Evolutionary conservation across 2,888 invertebrate species (phyloP).

Genomic region (Erebia epiphron): DNA sequence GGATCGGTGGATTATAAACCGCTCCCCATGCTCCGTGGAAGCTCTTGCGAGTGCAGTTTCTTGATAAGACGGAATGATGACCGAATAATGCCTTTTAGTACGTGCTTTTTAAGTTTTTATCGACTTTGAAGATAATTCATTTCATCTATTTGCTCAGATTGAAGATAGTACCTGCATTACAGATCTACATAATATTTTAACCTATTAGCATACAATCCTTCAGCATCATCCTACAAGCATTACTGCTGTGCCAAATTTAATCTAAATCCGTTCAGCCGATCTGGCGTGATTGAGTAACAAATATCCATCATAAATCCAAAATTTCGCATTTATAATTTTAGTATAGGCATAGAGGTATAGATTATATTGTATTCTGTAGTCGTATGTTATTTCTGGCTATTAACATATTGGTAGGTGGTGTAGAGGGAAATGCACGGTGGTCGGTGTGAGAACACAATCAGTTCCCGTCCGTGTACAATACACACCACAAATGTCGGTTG

Average conservation of each 20-base stretch:
- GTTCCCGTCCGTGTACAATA: constrained; percentile 4
- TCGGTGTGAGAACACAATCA: constrained; percentile 5
- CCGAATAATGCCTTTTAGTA: background rate
- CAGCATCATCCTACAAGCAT: too few species aligned
- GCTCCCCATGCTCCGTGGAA: background rate
- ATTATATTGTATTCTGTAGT: too few species aligned
- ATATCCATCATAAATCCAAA: too few species aligned
- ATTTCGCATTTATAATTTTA: too few species aligned
- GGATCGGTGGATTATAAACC: background rate
- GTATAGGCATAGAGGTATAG: too few species aligned
- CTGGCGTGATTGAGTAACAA: too few species aligned
- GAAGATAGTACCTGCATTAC: too few species aligned
- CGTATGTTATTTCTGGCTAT: background rate
- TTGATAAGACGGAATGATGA: background rate
- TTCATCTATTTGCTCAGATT: too few species aligned
- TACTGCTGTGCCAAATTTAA: too few species aligned
- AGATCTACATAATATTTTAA: too few species aligned
- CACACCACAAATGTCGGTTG: background rate
- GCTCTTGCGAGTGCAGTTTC: constrained; percentile 2
- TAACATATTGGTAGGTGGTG: background rate
- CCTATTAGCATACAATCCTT: too few species aligned
- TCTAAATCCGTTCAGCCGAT: too few species aligned
- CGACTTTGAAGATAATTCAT: background rate
- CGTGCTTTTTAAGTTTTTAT: background rate
- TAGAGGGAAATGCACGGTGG: background rate